A percentile compares a stretch with the other conserved stretches of the same genome.
These are phyloP conservation scores for Sipha maydis DNA, from an alignment of 2,888 invertebrate species.

Conservation along the genomic window DNA sequence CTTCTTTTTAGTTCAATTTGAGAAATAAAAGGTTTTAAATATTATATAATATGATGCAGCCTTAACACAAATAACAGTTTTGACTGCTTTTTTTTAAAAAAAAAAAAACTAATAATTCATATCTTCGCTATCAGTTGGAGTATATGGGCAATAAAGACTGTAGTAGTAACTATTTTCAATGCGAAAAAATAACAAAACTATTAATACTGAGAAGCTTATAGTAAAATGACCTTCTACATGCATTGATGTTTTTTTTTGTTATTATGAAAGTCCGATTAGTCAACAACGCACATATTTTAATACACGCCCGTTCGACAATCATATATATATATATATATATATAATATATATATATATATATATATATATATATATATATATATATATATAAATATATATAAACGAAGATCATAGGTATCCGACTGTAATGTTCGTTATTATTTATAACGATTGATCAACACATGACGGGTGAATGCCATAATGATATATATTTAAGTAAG, in stretches of 20 bases:
- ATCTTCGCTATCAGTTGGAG: not conserved
- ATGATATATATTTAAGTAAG: not conserved
- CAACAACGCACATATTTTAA: not conserved
- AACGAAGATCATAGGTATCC: not conserved
- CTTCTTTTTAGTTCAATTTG: not conserved
- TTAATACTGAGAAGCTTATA: not conserved
- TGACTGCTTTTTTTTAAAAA: no score
- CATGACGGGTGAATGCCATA: not conserved
- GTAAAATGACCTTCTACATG: slow-evolving; percentile 28
- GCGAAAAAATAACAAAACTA: slow-evolving; percentile 7
- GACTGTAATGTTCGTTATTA: not conserved
- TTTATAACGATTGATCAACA: not conserved
- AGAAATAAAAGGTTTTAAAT: not conserved
- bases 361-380: not conserved
- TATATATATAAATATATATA: not conserved
- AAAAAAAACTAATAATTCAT: not conserved
- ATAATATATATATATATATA: no score
- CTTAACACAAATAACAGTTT: no score
- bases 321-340: not conserved
- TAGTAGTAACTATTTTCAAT: not conserved
- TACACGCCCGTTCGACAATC: not conserved
- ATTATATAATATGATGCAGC: no score
- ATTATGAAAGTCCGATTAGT: slow-evolving; percentile 41
- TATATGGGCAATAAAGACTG: not conserved
- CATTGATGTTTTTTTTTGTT: not conserved